phyloP scores from a whole-genome alignment of 2,113 vertebrate genomes.

The Atlantisia rogersi region DNA sequence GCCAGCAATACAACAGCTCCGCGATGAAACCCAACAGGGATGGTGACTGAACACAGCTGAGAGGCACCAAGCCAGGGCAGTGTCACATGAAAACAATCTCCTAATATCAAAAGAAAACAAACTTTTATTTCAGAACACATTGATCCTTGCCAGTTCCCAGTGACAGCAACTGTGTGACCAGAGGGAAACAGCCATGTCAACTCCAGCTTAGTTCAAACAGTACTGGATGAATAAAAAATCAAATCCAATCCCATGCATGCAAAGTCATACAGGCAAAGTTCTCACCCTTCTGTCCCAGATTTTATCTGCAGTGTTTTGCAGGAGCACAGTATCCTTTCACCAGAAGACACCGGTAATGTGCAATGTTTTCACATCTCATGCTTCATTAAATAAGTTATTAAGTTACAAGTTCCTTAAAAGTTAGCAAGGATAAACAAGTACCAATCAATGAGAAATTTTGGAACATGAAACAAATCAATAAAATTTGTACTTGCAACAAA shows the following conservation, averaged over 20 bases:
- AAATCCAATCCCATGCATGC: neutral
- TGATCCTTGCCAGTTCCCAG: neutral
- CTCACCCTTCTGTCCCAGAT: neutral
- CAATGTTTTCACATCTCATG: neutral
- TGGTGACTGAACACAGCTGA: neutral
- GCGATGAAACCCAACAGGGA: neutral
- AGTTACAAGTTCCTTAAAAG: neutral
- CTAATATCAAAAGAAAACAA: neutral
- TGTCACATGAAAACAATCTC: neutral
- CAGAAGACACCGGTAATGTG: neutral
- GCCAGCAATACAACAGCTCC: neutral
- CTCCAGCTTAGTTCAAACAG: neutral
- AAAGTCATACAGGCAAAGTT: neutral
- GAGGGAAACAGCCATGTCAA: neutral
- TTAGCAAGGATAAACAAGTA: neutral
- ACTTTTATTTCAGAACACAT: neutral
- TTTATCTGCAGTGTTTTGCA: neutral
- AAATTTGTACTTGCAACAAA: neutral
- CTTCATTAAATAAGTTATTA: neutral
- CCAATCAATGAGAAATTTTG: neutral
- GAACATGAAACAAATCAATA: neutral
- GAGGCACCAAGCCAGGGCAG: neutral
- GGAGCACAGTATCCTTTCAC: accelerated
- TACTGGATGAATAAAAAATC: neutral
- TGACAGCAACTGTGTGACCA: neutral